Evolutionary conservation across 2,797 vertebrate species (phyloP), one percentile per base, ranked within the genome.

Genomic region (Paramormyrops hopkinsi): DNA sequence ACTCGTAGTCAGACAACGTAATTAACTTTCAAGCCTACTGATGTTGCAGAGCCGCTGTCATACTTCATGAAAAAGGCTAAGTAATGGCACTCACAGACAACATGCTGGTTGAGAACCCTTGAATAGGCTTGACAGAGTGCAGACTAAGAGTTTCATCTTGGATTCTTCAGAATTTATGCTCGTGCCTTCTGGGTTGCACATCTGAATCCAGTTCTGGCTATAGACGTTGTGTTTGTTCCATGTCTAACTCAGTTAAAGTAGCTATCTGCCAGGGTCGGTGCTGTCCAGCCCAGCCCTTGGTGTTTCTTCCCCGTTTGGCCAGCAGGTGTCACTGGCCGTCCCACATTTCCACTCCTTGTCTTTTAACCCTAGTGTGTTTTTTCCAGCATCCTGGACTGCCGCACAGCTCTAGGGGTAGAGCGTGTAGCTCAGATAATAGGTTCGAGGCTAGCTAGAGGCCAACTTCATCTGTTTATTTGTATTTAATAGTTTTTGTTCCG

Each of bases 51-150:
- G 90, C 91, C 59, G 76, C 91, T 92, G 91, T 92, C 90, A 88
- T 93, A 93, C 92, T 92, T 92, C 92, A 95, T 95, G 94, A 94
- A 92, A 44, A 44, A 79, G 37, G 37, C 37, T 94, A 92, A 95
- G 95, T 92, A 93, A 93, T 94, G 92, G 91, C 86, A 92, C 91
- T 92, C 90, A 89, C 92, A 92, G 92, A 93, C 92, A 90, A 93
- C 90, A 92, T 93, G 92, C 91, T 90, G 91, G 90, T 92, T 56
- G 87, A 8, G 91, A 79, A 93, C 93, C 93, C 91, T 79, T 94
- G 95, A 94, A 94, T 94, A 94, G 92, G 94, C 89, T 95, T 95
- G 95, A 94, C 94, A 95, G 92, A 91, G 90, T 89, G 92, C 91
- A 92, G 93, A 93, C 92, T 29, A 29, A 29, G 93, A 93, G 94